Percentiles rank a stretch among this genome's conserved stretches.
Conservation (phyloP, 2,797 vertebrate species). For the Ciconia nigra region DNA sequence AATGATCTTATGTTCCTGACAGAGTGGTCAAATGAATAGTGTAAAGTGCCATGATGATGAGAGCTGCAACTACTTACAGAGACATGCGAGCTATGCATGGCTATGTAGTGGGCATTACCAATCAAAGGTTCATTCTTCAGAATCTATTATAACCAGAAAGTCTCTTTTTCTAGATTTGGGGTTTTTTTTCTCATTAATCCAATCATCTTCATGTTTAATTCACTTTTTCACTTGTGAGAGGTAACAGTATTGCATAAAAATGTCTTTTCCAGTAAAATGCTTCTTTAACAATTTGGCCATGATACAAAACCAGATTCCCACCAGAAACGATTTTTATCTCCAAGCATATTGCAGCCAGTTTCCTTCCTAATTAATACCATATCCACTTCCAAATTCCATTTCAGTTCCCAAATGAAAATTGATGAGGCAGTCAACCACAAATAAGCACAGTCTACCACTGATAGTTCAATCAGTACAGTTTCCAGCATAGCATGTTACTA, state of each 20-base stretch:
- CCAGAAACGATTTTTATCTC: slow-evolving; percentile 65
- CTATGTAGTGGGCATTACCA: not conserved
- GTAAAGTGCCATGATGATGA: not conserved
- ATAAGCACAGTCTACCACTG: slow-evolving; percentile 25
- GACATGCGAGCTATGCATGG: not conserved
- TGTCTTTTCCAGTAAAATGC: slow-evolving; percentile 60
- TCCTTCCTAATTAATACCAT: slow-evolving; percentile 72
- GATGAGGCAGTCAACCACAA: slow-evolving; percentile 61
- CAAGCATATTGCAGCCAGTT: slow-evolving; percentile 64
- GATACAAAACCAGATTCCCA: slow-evolving; percentile 65
- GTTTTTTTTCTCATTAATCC: not conserved
- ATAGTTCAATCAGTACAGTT: slow-evolving; percentile 30
- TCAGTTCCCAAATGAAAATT: slow-evolving; percentile 68
- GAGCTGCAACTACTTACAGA: not conserved
- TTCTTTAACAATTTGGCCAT: slow-evolving; percentile 65
- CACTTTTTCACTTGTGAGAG: slow-evolving; percentile 40
- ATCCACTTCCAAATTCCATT: slow-evolving; percentile 63
- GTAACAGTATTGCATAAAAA: slow-evolving; percentile 47
- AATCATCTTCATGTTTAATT: slow-evolving; percentile 51
- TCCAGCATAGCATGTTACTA: not conserved
- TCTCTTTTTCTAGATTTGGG: not conserved
- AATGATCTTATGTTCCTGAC: slow-evolving; percentile 7
- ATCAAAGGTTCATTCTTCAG: slow-evolving; percentile 9
- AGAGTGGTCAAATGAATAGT: not conserved
- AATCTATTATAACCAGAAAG: not conserved